Evolutionary conservation across 92 coral and sea anemone genomes (phyloP), one percentile per base, ranked within the genome.

Genomic region (Anthopleura xanthogrammica): DNA sequence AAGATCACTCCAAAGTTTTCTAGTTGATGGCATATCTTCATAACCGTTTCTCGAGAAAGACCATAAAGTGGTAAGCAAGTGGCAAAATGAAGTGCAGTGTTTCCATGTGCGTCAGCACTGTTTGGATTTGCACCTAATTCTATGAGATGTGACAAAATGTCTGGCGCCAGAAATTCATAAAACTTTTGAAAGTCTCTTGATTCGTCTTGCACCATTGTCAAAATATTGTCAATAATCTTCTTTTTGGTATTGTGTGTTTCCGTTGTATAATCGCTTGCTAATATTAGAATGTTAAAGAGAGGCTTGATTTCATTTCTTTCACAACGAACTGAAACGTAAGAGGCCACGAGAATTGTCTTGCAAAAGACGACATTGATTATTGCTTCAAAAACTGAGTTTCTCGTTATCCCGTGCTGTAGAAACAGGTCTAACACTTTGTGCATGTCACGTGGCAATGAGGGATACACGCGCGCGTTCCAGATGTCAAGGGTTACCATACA

Each of bases 81-180:
- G 5, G 73, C 65, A 13, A 48, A 16, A 41, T 78, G 83, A 79
- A 79, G 68, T 19, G 84, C 84, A 40, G 88, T 85, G 79, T 85
- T 85, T 42, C 88, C 88, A 43, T 48, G 0, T 19, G 39, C 16
- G 55, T 85, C 88, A 10, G 42, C 79, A 52, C 36, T 74, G 83
- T 85, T 85, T 9, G 84, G 79, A 52, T 85, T 42, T 12, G 84
- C 88, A 4, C 84, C 88, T 17, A 65, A 57, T 41, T 85, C 14
- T 7, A 60, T n/a, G 20, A 85, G 75, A 1, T 65, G 52, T 40
- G 12, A 43, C 17, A 60, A 17, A 4, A 62, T 16, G 12, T 16
- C 42, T 24, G 64, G 70, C 8, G 76, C 41, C 23, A 17, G 41
- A 12, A 24, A 12, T 68, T 29, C 16, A 12, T 68, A 29, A 68